phyloP scores from a whole-genome alignment of 2,797 vertebrate species.

The Fundulus diaphanus region DNA sequence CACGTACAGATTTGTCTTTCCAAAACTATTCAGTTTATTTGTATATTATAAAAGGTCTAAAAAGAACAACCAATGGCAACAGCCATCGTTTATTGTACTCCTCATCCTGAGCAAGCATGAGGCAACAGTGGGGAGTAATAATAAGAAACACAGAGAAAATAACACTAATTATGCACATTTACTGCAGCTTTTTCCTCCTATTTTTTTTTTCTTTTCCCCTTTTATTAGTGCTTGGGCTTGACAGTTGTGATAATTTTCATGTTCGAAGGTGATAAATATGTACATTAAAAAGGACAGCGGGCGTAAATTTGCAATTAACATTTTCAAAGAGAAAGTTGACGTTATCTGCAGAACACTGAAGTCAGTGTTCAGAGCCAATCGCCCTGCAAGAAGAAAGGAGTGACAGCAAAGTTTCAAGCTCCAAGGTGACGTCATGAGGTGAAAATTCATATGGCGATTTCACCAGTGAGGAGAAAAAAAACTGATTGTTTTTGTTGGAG shows the following conservation, averaged over 20 bases:
- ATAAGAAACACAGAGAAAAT: background rate
- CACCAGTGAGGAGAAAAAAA: too few relatives aligned
- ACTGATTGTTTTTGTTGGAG: too few relatives aligned
- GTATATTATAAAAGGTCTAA: background rate
- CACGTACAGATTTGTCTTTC: background rate
- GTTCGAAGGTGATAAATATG: background rate
- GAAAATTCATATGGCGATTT: too few relatives aligned
- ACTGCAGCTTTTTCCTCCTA: too few relatives aligned
- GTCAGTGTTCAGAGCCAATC: too few relatives aligned
- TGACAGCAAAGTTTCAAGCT: too few relatives aligned
- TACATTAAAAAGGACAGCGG: background rate
- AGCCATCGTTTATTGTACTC: background rate
- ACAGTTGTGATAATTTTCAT: background rate
- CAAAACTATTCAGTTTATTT: background rate
- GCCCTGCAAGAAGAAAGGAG: too few relatives aligned
- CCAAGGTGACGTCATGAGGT: too few relatives aligned
- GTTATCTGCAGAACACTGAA: too few relatives aligned
- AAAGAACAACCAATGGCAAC: background rate
- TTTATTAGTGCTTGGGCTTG: background rate
- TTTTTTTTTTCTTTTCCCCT: too few relatives aligned
- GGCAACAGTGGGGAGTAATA: background rate
- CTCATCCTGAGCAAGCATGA: background rate
- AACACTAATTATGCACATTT: background rate
- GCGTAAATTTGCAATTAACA: too few relatives aligned
- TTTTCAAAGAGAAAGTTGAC: too few relatives aligned